Percentiles rank a stretch among this genome's conserved stretches.
Conservation (phyloP, 2,113 vertebrate species). For the Capreolus pygargus region DNA sequence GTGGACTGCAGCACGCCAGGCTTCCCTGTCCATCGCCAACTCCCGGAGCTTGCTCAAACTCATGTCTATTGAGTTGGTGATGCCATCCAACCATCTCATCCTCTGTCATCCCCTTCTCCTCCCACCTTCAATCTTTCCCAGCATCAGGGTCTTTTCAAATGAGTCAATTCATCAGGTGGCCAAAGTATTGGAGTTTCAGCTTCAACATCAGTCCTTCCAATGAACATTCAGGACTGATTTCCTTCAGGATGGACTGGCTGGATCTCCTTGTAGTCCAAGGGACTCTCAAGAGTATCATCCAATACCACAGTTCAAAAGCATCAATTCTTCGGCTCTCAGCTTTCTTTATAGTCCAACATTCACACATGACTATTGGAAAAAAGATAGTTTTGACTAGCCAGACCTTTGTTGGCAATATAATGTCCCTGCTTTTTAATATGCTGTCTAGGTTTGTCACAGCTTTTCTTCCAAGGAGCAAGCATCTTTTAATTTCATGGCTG, state of each 20-base stretch:
- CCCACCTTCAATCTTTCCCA: not conserved
- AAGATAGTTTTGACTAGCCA: not conserved
- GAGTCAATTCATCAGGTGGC: not conserved
- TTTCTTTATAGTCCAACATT: not conserved
- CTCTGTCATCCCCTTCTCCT: not conserved
- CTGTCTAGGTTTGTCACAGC: not conserved
- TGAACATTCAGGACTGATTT: not conserved
- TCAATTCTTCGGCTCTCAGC: accelerated
- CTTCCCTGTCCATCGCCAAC: not conserved
- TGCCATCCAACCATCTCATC: not conserved
- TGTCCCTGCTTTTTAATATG: not conserved
- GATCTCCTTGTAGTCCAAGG: not conserved
- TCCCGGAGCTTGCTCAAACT: not conserved
- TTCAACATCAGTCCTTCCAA: not conserved
- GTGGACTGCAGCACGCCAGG: not conserved
- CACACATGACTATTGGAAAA: not conserved
- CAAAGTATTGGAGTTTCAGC: not conserved
- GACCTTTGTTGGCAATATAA: not conserved
- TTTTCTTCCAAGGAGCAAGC: not conserved
- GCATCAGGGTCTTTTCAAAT: not conserved
- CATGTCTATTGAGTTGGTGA: not conserved
- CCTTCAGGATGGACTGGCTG: not conserved
- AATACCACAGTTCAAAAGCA: not conserved
- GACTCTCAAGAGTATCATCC: not conserved
- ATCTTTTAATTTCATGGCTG: not conserved